A percentile compares a stretch with the other conserved stretches of the same genome.
phyloP scores from a whole-genome alignment of 1,140 invertebrate species.

The Paraescarpia echinospica region DNA sequence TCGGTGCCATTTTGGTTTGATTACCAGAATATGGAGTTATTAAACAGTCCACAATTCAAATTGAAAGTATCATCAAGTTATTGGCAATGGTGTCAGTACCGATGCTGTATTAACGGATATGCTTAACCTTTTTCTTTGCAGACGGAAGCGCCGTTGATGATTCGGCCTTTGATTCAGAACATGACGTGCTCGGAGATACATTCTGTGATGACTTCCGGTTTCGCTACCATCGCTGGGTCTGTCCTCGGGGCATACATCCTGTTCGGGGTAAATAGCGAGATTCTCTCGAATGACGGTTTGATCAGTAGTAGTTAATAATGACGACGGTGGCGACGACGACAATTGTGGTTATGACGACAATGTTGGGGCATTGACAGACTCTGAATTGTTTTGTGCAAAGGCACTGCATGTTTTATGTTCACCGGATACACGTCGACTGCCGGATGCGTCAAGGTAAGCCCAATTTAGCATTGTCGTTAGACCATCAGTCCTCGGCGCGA shows the following conservation, averaged over 20 bases:
- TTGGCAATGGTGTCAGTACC: no score
- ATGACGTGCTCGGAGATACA: constrained; percentile 55
- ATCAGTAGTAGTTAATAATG: not conserved
- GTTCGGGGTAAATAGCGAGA: constrained; percentile 21
- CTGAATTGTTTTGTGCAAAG: not conserved
- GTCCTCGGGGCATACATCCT: constrained; percentile 27
- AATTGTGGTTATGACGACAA: not conserved
- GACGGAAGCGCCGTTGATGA: constrained; percentile 54
- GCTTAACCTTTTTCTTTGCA: constrained; percentile 22
- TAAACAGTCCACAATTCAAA: no score
- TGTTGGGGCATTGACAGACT: not conserved
- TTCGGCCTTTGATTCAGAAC: constrained; percentile 45
- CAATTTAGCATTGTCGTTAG: no score
- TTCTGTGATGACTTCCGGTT: constrained; percentile 53
- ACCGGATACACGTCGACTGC: not conserved
- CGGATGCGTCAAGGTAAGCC: no score
- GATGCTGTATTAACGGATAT: not conserved
- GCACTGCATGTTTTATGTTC: not conserved
- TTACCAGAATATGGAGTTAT: no score
- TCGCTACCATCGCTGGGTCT: constrained; percentile 53
- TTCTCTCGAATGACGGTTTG: not conserved
- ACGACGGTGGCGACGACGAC: not conserved
- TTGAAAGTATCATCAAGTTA: no score
- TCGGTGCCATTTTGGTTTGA: no score
- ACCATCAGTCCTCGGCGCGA: not conserved